Evolutionary conservation across 2,113 vertebrate species (phyloP).

Genomic region (Silurus glanis): DNA sequence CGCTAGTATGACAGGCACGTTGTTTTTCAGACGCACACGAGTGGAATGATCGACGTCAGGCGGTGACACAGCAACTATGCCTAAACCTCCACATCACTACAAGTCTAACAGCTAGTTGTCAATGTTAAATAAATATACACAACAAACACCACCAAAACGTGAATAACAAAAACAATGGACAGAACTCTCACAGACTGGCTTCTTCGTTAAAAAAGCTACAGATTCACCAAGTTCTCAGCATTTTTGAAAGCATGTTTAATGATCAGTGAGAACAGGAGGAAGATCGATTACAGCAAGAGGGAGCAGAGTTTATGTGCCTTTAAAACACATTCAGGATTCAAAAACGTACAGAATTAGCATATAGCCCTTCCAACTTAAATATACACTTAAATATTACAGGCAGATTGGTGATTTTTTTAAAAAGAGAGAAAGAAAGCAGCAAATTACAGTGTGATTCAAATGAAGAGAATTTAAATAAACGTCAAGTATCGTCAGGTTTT

Average conservation of each 20-base stretch:
- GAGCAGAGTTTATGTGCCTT: conserved; percentile 56
- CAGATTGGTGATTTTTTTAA: neutral
- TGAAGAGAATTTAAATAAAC: conserved; percentile 36
- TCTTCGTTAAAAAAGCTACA: conserved; percentile 52
- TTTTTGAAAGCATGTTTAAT: conserved; percentile 70
- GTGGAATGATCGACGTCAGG: conserved; percentile 11
- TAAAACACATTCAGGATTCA: conserved; percentile 51
- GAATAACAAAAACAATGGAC: conserved; percentile 13
- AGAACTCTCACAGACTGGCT: neutral
- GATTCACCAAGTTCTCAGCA: conserved; percentile 61
- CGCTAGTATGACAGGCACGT: conserved; percentile 18
- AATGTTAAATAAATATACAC: conserved; percentile 38
- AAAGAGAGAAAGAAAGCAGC: conserved; percentile 9
- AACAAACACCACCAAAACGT: conserved; percentile 37
- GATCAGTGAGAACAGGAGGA: conserved; percentile 63
- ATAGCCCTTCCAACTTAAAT: conserved; percentile 15
- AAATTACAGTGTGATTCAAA: conserved; percentile 51
- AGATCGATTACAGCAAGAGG: conserved; percentile 67
- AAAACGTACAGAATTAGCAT: conserved; percentile 33
- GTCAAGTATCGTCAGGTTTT: conserved; percentile 72
- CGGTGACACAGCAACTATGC: conserved; percentile 27
- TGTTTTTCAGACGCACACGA: conserved; percentile 35
- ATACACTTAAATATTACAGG: conserved; percentile 13
- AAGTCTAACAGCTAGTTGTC: neutral
- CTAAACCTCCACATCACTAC: conserved; percentile 47